Percentiles rank a stretch among this genome's conserved stretches.
phyloP scores from a whole-genome alignment of 2,113 vertebrate genomes.

The Psittacula cyanocephala region DNA sequence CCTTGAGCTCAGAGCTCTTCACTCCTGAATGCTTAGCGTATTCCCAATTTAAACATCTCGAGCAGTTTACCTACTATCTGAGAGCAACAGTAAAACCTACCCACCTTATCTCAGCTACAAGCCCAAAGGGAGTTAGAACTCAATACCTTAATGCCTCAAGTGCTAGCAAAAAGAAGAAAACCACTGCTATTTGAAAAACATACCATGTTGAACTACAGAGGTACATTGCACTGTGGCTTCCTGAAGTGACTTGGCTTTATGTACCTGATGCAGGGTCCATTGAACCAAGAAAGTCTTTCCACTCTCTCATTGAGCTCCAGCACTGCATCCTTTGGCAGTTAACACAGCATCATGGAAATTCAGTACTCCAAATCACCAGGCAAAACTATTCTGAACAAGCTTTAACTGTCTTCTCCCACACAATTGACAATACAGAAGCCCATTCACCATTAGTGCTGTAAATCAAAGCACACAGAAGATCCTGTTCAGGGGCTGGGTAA shows the following conservation, averaged over 20 bases:
- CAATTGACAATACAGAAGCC: accelerated
- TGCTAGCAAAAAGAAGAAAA: not conserved
- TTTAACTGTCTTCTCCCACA: not conserved
- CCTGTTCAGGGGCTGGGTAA: not conserved
- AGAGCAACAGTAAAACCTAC: constrained; percentile 28
- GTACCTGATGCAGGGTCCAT: not conserved
- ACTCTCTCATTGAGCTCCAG: not conserved
- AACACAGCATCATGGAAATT: not conserved
- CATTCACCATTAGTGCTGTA: not conserved
- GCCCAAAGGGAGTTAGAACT: constrained; percentile 26
- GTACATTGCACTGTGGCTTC: not conserved
- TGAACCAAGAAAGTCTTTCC: constrained; percentile 11
- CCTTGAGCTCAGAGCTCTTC: constrained; percentile 18
- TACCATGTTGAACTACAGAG: not conserved
- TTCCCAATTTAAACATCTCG: constrained; percentile 1
- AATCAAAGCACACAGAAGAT: not conserved
- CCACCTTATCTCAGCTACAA: constrained; percentile 35
- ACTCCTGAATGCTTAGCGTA: not conserved
- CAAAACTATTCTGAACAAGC: not conserved
- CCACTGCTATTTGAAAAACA: not conserved
- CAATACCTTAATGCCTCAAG: not conserved
- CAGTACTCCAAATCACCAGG: not conserved
- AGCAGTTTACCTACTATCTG: constrained; percentile 25
- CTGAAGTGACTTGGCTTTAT: not conserved
- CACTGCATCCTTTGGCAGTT: not conserved